Conservation (phyloP, 2,113 vertebrate species). For the Campylomormyrus numenius region DNA sequence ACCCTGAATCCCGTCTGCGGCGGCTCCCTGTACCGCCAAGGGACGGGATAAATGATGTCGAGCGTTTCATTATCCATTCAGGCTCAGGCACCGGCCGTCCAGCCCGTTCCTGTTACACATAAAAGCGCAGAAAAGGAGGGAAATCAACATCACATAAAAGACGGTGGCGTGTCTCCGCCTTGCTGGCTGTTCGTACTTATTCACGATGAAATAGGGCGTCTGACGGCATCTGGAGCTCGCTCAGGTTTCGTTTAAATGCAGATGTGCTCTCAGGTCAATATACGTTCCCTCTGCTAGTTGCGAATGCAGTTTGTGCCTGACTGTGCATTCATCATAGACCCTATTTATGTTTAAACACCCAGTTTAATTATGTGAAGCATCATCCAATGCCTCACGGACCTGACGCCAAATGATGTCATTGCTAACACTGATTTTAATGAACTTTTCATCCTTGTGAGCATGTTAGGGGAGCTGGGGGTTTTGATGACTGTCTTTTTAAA, state of each 20-base stretch:
- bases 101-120: not conserved
- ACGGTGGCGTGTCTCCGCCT: not conserved
- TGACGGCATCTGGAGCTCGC: not conserved
- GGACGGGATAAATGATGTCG: not conserved
- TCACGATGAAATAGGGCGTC: not conserved
- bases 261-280: not conserved
- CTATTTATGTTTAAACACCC: not conserved
- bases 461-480: not conserved
- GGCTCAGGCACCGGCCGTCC: not conserved
- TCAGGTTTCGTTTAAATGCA: not conserved
- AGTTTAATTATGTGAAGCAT: conserved; percentile 1
- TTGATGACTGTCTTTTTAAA: not conserved
- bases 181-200: not conserved
- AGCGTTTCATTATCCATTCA: not conserved
- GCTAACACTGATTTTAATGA: not conserved
- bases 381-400: not conserved
- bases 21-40: not conserved
- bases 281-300: not conserved
- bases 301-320: not conserved
- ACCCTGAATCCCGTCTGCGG: conserved; percentile 10
- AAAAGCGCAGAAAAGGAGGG: not conserved
- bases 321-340: not conserved
- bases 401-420: not conserved
- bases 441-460: not conserved
- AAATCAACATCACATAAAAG: conserved; percentile 1